Base-by-base conservation (phyloP, 1,140 invertebrate species). In the Meloidogyne floridensis region DNA sequence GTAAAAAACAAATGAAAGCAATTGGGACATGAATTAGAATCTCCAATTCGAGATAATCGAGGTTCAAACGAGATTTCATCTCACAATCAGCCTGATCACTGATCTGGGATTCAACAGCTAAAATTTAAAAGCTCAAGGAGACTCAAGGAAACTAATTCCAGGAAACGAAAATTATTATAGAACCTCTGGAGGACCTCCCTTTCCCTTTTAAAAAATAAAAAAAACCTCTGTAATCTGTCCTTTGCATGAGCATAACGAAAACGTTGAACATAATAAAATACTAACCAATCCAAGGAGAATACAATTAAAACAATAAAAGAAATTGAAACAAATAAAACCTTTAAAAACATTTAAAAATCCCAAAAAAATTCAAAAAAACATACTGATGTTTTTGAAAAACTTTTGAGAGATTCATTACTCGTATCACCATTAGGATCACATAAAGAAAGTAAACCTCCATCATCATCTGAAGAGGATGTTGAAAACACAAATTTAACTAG, bases 271-370 rank as follows among this genome's bases (percentile, higher is more conserved):
- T 96, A 96, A 91, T 97, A 97, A 91, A 96, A 96, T 20, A 96
- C 93, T 2, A 97, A 92, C 95, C 95, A 97, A 2, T 95, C 94
- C 81, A 96, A 91, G 0, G 95, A 96, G 59, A 96, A 95, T 81
- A 96, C 93, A 94, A 96, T 96, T 75, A 96, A 92, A 71, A 97
- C 94, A 83, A 96, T 96, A 91, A 97, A 97, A 0, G 95, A 96
- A 81, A 96, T 94, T 32, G 95, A 95, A 5, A 96, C 95, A 91
- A 97, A 96, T 74, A 96, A 91, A 80, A 96, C 95, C 84, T 85
- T 47, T 32, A 32, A 70, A 32, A 8, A 75, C 4, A 3, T 75
- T 75, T 3, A 75, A 20, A 32, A 32, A 32, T 32, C 32, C 32
- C 0, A 32, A 20, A 43, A 43, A 13, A 42, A 32, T 5, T 11